phyloP scores from a whole-genome alignment of 2,888 invertebrate genomes.

The Acronicta aceris region DNA sequence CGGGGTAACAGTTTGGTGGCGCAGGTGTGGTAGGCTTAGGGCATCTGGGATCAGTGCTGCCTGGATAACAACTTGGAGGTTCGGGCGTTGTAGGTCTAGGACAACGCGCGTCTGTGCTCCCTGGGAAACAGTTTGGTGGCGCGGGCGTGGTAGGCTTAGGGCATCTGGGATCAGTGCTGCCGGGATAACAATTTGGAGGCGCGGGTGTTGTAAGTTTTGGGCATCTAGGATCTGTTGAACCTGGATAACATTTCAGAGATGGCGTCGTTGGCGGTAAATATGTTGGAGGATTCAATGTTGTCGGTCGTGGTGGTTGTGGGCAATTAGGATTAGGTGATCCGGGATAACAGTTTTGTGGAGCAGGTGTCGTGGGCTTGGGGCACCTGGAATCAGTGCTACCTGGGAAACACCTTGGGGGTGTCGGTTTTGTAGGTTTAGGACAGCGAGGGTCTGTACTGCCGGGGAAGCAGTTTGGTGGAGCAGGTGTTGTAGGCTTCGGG shows the following conservation, averaged over 20 bases:
- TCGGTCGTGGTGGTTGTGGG: slow-evolving; percentile 51
- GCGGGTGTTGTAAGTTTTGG: slow-evolving; percentile 42
- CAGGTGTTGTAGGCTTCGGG: slow-evolving; percentile 57
- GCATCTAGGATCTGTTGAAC: slow-evolving; percentile 33
- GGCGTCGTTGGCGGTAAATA: slow-evolving; percentile 63
- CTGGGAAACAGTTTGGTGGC: too few species aligned
- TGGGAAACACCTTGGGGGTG: slow-evolving; percentile 63
- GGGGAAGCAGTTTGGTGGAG: slow-evolving; percentile 61
- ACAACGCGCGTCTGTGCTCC: too few species aligned
- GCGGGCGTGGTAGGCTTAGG: too few species aligned
- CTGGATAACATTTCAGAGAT: slow-evolving; percentile 10
- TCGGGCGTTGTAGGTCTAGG: slow-evolving; percentile 38
- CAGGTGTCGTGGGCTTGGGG: slow-evolving; percentile 59
- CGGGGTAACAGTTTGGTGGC: slow-evolving; percentile 54
- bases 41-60: slow-evolving; percentile 70
- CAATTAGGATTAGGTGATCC: slow-evolving; percentile 65
- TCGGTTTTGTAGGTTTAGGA: slow-evolving; percentile 58
- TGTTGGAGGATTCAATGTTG: slow-evolving; percentile 61
- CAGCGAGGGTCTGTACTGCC: slow-evolving; percentile 61
- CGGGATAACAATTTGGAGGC: too few species aligned
- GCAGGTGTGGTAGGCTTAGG: slow-evolving; percentile 64
- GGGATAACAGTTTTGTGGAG: slow-evolving; percentile 54
- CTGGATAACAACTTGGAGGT: slow-evolving; percentile 60
- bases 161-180: too few species aligned
- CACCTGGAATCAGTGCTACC: slow-evolving; percentile 64